Percentiles rank a stretch among this genome's conserved stretches.
Conservation (phyloP, 2,797 vertebrate species). For the Myripristis jacobus region DNA sequence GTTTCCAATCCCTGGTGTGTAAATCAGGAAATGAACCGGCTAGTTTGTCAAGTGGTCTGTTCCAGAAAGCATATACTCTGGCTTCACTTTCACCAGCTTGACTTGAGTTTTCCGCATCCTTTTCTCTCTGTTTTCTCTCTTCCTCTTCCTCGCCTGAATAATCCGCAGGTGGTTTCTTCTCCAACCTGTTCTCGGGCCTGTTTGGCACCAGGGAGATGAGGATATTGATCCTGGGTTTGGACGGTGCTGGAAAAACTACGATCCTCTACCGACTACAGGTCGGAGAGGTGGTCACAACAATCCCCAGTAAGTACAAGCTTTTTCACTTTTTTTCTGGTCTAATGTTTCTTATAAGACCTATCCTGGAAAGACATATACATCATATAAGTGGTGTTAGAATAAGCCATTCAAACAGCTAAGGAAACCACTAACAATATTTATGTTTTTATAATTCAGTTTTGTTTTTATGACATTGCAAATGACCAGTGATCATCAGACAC, state of each 20-base stretch:
- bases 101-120: too few relatives aligned
- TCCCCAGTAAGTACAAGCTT: constrained; percentile 89
- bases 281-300: constrained; percentile 98
- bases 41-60: too few relatives aligned
- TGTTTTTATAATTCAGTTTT: too few relatives aligned
- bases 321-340: not conserved
- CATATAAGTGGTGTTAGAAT: not conserved
- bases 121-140: too few relatives aligned
- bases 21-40: too few relatives aligned
- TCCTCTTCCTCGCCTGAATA: not conserved
- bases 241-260: constrained; percentile 97
- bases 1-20: not conserved
- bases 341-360: not conserved
- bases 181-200: constrained; percentile 94
- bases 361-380: too few relatives aligned
- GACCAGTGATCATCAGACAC: too few relatives aligned
- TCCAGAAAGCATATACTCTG: too few relatives aligned
- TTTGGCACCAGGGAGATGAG: constrained; percentile 98
- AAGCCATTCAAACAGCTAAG: too few relatives aligned
- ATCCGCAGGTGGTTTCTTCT: constrained; percentile 92
- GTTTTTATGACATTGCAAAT: too few relatives aligned
- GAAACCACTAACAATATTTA: too few relatives aligned
- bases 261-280: constrained; percentile 97
- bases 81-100: too few relatives aligned
- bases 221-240: constrained; percentile 96